phyloP scores from a whole-genome alignment of 2,797 vertebrate genomes.

The Bryconaethiops microstoma region DNA sequence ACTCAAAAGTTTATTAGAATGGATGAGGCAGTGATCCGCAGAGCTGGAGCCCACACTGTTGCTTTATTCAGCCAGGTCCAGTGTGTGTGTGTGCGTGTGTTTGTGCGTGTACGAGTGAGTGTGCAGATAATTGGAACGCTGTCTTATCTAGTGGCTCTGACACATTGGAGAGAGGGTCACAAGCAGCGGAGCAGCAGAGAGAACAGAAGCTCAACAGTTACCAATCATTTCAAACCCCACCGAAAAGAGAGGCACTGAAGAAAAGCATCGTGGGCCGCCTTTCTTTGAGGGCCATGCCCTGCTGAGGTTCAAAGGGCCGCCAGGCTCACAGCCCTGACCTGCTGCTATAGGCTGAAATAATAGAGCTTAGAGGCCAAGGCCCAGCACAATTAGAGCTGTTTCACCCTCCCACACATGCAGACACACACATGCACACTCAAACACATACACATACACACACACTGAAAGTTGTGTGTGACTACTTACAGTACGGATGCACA shows the following conservation, averaged over 20 bases:
- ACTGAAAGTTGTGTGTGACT: no score
- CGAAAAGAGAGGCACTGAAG: slow-evolving; percentile 53
- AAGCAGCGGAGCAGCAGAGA: slow-evolving; percentile 81
- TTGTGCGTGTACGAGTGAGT: slow-evolving; percentile 49
- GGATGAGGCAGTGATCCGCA: slow-evolving; percentile 30
- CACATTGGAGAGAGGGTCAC: slow-evolving; percentile 88
- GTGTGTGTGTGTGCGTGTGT: slow-evolving; percentile 30
- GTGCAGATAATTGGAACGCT: slow-evolving; percentile 90
- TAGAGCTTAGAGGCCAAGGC: slow-evolving; percentile 84
- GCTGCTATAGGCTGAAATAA: slow-evolving; percentile 81
- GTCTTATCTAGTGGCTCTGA: slow-evolving; percentile 92
- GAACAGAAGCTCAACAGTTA: slow-evolving; percentile 88
- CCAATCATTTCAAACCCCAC: slow-evolving; percentile 90
- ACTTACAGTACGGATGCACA: slow-evolving; percentile 9
- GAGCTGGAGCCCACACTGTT: slow-evolving; percentile 41
- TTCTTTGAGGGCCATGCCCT: slow-evolving; percentile 79
- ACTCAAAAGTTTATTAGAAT: slow-evolving; percentile 41
- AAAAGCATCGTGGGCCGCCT: slow-evolving; percentile 80
- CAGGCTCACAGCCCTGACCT: slow-evolving; percentile 75
- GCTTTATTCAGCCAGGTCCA: slow-evolving; percentile 21
- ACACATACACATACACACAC: slow-evolving; percentile 14
- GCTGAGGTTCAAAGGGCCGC: slow-evolving; percentile 88
- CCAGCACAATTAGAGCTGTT: slow-evolving; percentile 86
- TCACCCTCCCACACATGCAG: slow-evolving; percentile 50
- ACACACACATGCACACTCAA: slow-evolving; percentile 39